Percentiles rank a stretch among this genome's conserved stretches.
These are phyloP conservation scores for Philotrypesis tridentata DNA, from an alignment of 1,140 invertebrate genomes.

Conservation along the genomic window DNA sequence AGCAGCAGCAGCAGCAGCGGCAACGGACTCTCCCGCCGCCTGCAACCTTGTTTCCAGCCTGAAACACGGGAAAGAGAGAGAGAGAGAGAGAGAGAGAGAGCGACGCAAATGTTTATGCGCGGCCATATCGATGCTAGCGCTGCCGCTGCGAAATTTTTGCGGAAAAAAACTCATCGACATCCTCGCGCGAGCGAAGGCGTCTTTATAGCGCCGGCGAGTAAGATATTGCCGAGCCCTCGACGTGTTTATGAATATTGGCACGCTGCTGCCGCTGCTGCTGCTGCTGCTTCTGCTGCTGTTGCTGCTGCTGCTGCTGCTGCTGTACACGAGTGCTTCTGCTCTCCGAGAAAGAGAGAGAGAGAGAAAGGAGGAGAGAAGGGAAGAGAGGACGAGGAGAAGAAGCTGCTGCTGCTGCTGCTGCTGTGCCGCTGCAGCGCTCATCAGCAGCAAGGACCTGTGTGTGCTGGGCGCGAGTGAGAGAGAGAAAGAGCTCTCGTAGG, in stretches of 20 bases:
- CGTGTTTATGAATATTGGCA: conserved; percentile 69
- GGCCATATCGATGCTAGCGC: conserved; percentile 33
- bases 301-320: no score
- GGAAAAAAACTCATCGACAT: conserved; percentile 58
- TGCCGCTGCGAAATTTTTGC: conserved; percentile 39
- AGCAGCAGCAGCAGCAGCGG: conserved; percentile 47
- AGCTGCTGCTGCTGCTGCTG: no score
- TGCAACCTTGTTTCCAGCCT: conserved; percentile 42
- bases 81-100: background rate
- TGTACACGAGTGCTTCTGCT: conserved; percentile 21
- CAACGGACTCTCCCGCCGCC: conserved; percentile 41
- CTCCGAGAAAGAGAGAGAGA: conserved; percentile 6
- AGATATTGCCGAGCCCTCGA: conserved; percentile 64
- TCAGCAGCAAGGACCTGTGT: background rate
- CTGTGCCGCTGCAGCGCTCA: background rate
- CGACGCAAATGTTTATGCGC: conserved; percentile 42
- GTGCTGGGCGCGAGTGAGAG: background rate
- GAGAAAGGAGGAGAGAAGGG: no score
- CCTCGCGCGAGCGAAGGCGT: conserved; percentile 48
- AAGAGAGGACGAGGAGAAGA: background rate
- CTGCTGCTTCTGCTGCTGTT: conserved; percentile 44
- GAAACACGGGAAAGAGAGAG: conserved; percentile 31
- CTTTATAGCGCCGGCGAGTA: conserved; percentile 54
- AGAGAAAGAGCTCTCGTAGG: background rate
- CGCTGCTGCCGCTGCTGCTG: conserved; percentile 52